phyloP scores from a whole-genome alignment of 2,113 vertebrate species.

The Leucopsar rothschildi region DNA sequence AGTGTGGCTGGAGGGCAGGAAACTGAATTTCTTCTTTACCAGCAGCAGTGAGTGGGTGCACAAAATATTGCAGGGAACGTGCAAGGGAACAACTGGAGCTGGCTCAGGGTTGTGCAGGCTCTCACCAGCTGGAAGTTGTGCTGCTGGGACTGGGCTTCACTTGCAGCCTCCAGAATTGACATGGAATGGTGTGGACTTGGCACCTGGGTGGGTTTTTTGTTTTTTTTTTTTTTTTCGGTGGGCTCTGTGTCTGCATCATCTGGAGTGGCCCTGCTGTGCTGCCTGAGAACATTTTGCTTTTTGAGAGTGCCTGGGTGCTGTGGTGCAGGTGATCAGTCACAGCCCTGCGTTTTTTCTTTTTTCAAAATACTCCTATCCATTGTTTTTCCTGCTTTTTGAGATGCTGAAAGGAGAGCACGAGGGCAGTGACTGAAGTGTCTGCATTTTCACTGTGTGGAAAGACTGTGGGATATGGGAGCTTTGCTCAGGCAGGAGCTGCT shows the following conservation, averaged over 20 bases:
- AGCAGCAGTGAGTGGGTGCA: neutral
- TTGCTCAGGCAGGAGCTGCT: neutral
- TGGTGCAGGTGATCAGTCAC: neutral
- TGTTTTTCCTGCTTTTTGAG: neutral
- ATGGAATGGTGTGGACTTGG: neutral
- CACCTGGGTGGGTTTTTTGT: too few species aligned
- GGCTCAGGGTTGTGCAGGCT: accelerated
- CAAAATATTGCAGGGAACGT: neutral
- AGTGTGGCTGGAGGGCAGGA: neutral
- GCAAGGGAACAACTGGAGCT: neutral
- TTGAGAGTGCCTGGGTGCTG: neutral
- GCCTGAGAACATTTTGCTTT: neutral
- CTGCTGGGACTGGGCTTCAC: neutral
- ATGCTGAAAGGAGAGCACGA: neutral
- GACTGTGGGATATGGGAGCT: neutral
- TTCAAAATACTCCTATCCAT: accelerated
- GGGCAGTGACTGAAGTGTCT: neutral
- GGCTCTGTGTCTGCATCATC: neutral
- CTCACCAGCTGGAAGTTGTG: neutral
- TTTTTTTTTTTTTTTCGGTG: neutral
- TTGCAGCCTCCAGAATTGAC: neutral
- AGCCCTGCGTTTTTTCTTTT: neutral
- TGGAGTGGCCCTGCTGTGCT: neutral
- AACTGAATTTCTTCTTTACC: neutral
- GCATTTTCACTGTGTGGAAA: neutral